Percentiles rank a stretch among this genome's conserved stretches.
These are phyloP conservation scores for Lepus timidus DNA, from an alignment of 2,113 vertebrate genomes.

Conservation along the genomic window DNA sequence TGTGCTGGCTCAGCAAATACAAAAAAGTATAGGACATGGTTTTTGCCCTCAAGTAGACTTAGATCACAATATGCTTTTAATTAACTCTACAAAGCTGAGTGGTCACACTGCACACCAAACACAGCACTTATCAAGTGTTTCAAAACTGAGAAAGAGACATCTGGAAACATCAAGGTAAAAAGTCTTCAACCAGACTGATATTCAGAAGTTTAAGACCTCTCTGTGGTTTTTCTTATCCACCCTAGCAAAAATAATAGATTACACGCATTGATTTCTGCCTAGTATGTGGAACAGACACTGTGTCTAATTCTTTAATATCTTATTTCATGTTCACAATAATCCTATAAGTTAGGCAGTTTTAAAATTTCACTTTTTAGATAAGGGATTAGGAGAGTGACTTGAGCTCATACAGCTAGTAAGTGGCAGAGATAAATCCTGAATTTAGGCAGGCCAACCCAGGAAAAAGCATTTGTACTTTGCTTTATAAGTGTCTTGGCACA, in stretches of 20 bases:
- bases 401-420: not conserved
- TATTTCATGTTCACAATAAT: slow-evolving; percentile 56
- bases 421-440: not conserved
- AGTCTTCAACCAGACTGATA: not conserved
- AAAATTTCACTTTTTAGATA: slow-evolving; percentile 57
- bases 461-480: not conserved
- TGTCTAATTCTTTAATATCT: slow-evolving; percentile 62
- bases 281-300: not conserved
- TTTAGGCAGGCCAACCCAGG: not conserved
- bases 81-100: not conserved
- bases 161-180: slow-evolving; percentile 52
- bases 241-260: slow-evolving; percentile 67
- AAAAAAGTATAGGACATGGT: not conserved
- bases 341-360: not conserved
- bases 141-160: slow-evolving; percentile 33
- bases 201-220: not conserved
- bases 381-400: slow-evolving; percentile 50
- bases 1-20: not conserved
- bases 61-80: slow-evolving; percentile 43
- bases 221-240: slow-evolving; percentile 39
- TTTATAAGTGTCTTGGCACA: not conserved
- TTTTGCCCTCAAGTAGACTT: slow-evolving; percentile 11
- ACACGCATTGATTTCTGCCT: slow-evolving; percentile 43
- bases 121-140: not conserved
- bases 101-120: not conserved